Evolutionary conservation across 1,140 invertebrate species (phyloP).

Genomic region (Aphidius ervi): DNA sequence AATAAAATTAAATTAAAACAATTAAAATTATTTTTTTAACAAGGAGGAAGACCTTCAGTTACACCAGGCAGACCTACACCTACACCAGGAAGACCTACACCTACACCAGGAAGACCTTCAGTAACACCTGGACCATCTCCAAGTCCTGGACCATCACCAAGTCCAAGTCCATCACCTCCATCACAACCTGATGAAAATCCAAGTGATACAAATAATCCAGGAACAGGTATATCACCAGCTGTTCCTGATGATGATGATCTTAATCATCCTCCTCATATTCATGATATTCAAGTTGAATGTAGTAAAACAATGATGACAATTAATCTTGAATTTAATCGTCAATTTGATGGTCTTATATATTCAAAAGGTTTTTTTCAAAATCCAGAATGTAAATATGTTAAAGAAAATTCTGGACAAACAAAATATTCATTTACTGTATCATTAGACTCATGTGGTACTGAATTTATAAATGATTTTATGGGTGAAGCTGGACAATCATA

Average conservation of each 20-base stretch:
- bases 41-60: conserved; percentile 3
- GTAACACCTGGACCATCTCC: conserved; percentile 7
- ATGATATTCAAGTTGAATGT: conserved; percentile 71
- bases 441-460: conserved; percentile 74
- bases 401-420: conserved; percentile 63
- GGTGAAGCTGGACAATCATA: conserved; percentile 70
- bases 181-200: conserved; percentile 1
- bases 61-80: neutral
- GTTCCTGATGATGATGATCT: conserved; percentile 48
- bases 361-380: conserved; percentile 74
- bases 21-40: neutral
- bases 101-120: conserved; percentile 7
- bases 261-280: conserved; percentile 70
- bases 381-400: conserved; percentile 69
- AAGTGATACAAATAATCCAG: conserved; percentile 1
- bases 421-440: conserved; percentile 73
- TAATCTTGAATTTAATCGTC: conserved; percentile 71
- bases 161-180: neutral
- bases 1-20: too few relatives aligned
- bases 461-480: conserved; percentile 74
- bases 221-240: conserved; percentile 17
- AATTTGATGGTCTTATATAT: conserved; percentile 76
- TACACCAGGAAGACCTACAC: neutral
- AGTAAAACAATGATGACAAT: conserved; percentile 81
- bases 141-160: neutral